Conservation (phyloP, 2,888 invertebrate genomes). For the Eucriotettix oculatus region DNA sequence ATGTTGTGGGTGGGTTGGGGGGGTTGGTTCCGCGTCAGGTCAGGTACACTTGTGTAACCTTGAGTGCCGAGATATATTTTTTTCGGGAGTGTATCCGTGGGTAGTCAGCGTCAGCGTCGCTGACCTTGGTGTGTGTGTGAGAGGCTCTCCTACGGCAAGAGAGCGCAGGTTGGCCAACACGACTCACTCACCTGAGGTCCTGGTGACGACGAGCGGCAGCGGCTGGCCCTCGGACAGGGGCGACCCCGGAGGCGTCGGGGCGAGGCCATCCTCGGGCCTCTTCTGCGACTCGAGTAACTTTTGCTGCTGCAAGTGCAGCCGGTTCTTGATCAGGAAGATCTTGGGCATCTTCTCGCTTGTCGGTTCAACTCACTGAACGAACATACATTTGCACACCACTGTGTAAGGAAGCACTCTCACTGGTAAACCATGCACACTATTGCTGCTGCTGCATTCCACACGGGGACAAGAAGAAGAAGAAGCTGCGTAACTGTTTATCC, state of each 20-base stretch:
- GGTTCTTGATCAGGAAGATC: constrained; percentile 81
- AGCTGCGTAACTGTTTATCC: too few relatives aligned
- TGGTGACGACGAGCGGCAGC: constrained; percentile 32
- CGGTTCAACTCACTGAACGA: neutral
- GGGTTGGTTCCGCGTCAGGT: too few relatives aligned
- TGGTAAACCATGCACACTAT: too few relatives aligned
- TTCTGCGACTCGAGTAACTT: constrained; percentile 69
- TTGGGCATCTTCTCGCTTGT: constrained; percentile 55
- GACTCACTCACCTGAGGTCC: constrained; percentile 10
- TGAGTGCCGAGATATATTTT: too few relatives aligned
- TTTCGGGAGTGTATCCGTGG: too few relatives aligned
- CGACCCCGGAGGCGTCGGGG: constrained; percentile 23
- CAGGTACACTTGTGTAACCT: too few relatives aligned
- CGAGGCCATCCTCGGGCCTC: constrained; percentile 25
- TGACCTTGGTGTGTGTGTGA: neutral
- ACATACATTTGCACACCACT: too few relatives aligned
- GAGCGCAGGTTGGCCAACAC: neutral
- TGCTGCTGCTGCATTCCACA: too few relatives aligned
- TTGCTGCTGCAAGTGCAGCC: constrained; percentile 81
- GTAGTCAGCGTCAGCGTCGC: too few relatives aligned
- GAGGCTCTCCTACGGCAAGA: neutral
- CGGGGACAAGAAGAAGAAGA: too few relatives aligned
- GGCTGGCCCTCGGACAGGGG: constrained; percentile 24
- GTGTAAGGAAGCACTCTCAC: too few relatives aligned
- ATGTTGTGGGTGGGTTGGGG: too few relatives aligned